A percentile compares a stretch with the other conserved stretches of the same genome.
phyloP scores from a whole-genome alignment of 2,888 invertebrate genomes.

The Polylopha cassiicola region DNA sequence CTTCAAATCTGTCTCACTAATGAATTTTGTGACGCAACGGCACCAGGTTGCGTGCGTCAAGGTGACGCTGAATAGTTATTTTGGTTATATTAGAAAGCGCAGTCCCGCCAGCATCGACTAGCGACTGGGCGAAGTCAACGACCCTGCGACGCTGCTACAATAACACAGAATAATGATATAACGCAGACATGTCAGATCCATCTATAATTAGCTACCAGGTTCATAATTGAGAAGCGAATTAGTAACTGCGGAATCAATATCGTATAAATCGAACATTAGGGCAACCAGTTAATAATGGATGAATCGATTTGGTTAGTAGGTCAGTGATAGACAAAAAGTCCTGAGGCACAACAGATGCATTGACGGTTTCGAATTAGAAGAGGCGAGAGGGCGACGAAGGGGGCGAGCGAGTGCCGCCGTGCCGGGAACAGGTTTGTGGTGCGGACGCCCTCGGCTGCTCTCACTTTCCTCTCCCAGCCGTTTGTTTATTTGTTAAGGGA shows the following conservation, averaged over 20 bases:
- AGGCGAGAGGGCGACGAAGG: constrained; percentile 25
- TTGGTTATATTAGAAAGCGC: constrained; percentile 73
- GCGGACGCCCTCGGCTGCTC: constrained; percentile 53
- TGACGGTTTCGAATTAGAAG: constrained; percentile 17
- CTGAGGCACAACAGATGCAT: constrained; percentile 37
- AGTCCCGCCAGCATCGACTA: constrained; percentile 50
- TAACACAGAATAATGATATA: constrained; percentile 6
- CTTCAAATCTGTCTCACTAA: constrained; percentile 34
- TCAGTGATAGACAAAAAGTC: constrained; percentile 47
- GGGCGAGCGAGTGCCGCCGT: constrained; percentile 28
- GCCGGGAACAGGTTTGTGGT: constrained; percentile 57
- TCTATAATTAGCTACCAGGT: constrained; percentile 3
- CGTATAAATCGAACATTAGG: constrained; percentile 31
- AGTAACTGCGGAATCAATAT: constrained; percentile 30
- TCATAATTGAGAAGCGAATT: constrained; percentile 38
- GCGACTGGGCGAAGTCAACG: constrained; percentile 55
- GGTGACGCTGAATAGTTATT: constrained; percentile 69
- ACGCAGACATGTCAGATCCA: constrained; percentile 1
- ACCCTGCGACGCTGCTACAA: constrained; percentile 35
- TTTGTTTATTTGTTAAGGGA: constrained; percentile 74
- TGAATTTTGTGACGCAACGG: constrained; percentile 54
- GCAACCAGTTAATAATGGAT: constrained; percentile 39
- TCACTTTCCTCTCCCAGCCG: constrained; percentile 68
- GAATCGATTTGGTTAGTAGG: constrained; percentile 59
- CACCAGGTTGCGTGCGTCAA: constrained; percentile 58